Evolutionary conservation across 2,888 invertebrate genomes (phyloP).

Genomic region (Clitarchus hookeri): DNA sequence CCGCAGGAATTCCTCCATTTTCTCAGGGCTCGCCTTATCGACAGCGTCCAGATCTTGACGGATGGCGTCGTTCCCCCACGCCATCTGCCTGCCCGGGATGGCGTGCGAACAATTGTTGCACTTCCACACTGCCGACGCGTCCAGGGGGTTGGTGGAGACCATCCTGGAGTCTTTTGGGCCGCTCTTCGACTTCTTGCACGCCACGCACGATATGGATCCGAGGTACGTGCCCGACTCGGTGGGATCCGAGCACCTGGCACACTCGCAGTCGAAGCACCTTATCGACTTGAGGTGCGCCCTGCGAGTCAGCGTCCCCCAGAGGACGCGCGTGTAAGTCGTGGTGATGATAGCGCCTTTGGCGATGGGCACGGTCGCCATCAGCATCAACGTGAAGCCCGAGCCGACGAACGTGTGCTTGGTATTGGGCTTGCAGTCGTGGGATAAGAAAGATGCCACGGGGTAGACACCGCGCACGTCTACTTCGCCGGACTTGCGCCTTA

Average conservation of each 20-base stretch:
- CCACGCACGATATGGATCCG: slow-evolving; percentile 67
- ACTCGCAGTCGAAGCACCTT: slow-evolving; percentile 73
- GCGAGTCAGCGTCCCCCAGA: slow-evolving; percentile 71
- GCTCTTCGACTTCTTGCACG: slow-evolving; percentile 56
- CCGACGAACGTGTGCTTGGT: slow-evolving; percentile 69
- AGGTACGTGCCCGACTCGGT: slow-evolving; percentile 69
- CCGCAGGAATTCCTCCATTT: slow-evolving; percentile 66
- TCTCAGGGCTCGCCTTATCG: slow-evolving; percentile 58
- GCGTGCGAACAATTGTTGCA: slow-evolving; percentile 67
- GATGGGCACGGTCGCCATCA: slow-evolving; percentile 69
- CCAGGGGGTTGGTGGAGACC: slow-evolving; percentile 64
- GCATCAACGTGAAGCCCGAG: slow-evolving; percentile 60
- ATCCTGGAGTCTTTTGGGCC: slow-evolving; percentile 55
- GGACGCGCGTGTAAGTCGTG: slow-evolving; percentile 70
- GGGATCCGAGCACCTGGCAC: slow-evolving; percentile 69
- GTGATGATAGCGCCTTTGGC: slow-evolving; percentile 69
- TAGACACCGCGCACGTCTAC: slow-evolving; percentile 67
- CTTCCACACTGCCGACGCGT: slow-evolving; percentile 64
- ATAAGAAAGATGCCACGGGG: slow-evolving; percentile 68
- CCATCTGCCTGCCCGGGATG: slow-evolving; percentile 63
- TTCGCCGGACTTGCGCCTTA: slow-evolving; percentile 57
- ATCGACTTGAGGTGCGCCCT: slow-evolving; percentile 63
- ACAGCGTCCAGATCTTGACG: slow-evolving; percentile 62
- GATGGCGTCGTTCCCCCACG: slow-evolving; percentile 65
- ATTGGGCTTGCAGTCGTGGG: slow-evolving; percentile 74